Evolutionary conservation across 2,113 vertebrate genomes (phyloP).

Genomic region (Podiceps cristatus): DNA sequence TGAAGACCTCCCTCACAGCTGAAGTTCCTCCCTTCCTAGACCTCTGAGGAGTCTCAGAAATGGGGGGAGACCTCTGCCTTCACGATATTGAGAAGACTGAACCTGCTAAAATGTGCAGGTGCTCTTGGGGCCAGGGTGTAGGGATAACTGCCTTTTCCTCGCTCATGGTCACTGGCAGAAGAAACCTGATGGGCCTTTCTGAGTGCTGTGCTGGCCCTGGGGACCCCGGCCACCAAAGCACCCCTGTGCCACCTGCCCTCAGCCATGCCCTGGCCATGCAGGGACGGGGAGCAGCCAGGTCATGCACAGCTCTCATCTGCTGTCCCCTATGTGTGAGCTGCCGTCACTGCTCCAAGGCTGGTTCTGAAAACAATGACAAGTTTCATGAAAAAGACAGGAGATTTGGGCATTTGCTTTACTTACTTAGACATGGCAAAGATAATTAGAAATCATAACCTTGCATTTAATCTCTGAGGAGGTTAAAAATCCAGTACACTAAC

Average conservation of each 20-base stretch:
- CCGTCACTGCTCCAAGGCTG: not conserved
- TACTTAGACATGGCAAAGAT: not conserved
- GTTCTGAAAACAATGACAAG: not conserved
- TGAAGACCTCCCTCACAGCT: not conserved
- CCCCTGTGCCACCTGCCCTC: not conserved
- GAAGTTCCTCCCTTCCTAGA: not conserved
- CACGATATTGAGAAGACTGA: rapidly evolving
- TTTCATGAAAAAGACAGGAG: not conserved
- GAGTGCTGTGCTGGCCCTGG: not conserved
- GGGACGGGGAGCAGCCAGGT: not conserved
- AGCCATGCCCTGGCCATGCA: rapidly evolving
- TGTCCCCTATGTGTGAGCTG: not conserved
- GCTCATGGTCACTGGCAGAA: not conserved
- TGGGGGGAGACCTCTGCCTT: not conserved
- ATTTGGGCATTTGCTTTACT: not conserved
- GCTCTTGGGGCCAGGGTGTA: not conserved
- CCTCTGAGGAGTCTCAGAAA: not conserved
- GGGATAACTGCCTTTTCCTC: not conserved
- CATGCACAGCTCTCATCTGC: not conserved
- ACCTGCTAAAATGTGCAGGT: not conserved
- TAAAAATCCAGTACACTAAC: not conserved
- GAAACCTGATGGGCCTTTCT: not conserved
- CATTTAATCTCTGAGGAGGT: not conserved
- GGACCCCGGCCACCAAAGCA: not conserved
- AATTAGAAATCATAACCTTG: not conserved